Conservation (phyloP, 2,888 invertebrate species). For the Magallana nippona region DNA sequence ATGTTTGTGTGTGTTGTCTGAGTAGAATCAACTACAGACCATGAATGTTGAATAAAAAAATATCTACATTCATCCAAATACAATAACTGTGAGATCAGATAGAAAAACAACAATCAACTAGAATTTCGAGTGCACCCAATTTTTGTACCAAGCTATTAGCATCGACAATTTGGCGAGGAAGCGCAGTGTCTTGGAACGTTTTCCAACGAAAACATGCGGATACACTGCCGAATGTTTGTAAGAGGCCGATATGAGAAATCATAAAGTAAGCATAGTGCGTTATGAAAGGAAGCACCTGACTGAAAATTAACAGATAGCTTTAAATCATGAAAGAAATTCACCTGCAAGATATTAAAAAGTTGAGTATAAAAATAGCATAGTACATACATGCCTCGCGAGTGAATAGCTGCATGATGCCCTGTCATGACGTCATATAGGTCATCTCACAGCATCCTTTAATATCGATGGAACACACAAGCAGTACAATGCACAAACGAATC, state of each 20-base stretch:
- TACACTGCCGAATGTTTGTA: slow-evolving; percentile 6
- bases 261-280: background rate
- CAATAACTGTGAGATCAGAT: no score
- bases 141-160: background rate
- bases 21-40: background rate
- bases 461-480: background rate
- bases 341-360: background rate
- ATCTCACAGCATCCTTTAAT: slow-evolving; percentile 4
- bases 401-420: slow-evolving; percentile 33
- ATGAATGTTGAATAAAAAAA: no score
- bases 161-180: background rate
- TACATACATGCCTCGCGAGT: slow-evolving; percentile 31
- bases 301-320: background rate
- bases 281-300: slow-evolving; percentile 17
- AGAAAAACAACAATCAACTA: no score
- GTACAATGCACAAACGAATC: background rate
- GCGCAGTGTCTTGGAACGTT: background rate
- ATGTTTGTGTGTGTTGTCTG: background rate
- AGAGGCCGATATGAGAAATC: background rate
- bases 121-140: no score
- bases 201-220: background rate
- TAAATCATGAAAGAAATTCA: background rate
- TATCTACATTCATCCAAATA: no score
- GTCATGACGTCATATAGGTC: slow-evolving; percentile 32
- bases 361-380: slow-evolving; percentile 12